Conservation (phyloP, 2,888 invertebrate species). For the Smittia sp. region DNA sequence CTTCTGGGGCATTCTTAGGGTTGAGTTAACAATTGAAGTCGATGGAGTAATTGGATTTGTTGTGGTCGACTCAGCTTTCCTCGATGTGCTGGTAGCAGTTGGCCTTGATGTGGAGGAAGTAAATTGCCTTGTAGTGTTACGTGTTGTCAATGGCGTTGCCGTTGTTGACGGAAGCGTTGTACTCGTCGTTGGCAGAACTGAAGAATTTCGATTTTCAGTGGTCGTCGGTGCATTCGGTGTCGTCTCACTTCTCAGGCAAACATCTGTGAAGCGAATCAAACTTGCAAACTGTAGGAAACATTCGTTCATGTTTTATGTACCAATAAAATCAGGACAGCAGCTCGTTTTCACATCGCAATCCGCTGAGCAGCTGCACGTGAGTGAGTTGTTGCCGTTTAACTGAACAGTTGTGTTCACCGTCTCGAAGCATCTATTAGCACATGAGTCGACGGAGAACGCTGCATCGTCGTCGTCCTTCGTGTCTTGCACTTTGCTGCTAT, state of each 20-base stretch:
- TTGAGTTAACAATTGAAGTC: neutral
- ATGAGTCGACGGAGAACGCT: constrained; percentile 55
- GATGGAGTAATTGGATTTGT: neutral
- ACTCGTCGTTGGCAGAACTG: neutral
- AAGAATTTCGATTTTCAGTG: constrained; percentile 43
- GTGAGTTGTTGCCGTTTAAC: constrained; percentile 43
- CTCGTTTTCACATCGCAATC: constrained; percentile 56
- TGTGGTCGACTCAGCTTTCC: neutral
- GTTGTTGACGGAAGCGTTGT: neutral
- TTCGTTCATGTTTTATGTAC: constrained; percentile 6
- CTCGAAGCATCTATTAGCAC: constrained; percentile 56
- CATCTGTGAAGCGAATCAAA: neutral
- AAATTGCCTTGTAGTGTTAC: neutral
- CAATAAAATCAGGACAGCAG: constrained; percentile 67
- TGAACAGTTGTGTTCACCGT: constrained; percentile 39
- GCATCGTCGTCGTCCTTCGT: constrained; percentile 46
- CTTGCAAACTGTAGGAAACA: neutral
- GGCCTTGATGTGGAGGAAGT: neutral
- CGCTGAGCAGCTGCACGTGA: constrained; percentile 61
- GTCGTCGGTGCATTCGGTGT: neutral
- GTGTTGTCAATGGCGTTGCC: neutral
- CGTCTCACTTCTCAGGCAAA: constrained; percentile 13
- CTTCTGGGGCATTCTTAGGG: neutral
- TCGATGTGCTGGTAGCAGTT: neutral
- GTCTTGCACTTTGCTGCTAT: neutral